A percentile compares a stretch with the other conserved stretches of the same genome.
These are phyloP conservation scores for Mesopsocus fuscifrons DNA, from an alignment of 2,888 invertebrate species.

Conservation along the genomic window DNA sequence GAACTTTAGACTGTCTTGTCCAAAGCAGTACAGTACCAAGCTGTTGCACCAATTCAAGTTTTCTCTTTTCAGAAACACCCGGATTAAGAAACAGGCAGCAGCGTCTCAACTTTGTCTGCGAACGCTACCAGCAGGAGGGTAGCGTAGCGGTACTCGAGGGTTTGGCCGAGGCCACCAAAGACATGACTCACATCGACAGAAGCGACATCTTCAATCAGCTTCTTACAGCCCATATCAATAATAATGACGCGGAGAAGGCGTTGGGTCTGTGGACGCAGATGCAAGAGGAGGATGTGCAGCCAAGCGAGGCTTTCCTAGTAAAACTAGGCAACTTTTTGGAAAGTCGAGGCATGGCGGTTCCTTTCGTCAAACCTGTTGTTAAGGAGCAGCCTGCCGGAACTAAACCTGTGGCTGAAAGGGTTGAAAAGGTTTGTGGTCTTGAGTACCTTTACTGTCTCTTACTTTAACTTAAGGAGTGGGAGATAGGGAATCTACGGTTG, in stretches of 20 bases:
- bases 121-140: slow-evolving; percentile 35
- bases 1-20: too few relatives aligned
- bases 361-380: slow-evolving; percentile 31
- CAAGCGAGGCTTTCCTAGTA: slow-evolving; percentile 45
- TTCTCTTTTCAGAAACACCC: slow-evolving; percentile 41
- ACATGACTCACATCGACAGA: slow-evolving; percentile 53
- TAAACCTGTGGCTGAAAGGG: too few relatives aligned
- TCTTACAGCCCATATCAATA: slow-evolving; percentile 44
- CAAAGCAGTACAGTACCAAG: too few relatives aligned
- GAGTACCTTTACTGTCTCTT: too few relatives aligned
- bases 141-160: slow-evolving; percentile 47
- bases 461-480: too few relatives aligned
- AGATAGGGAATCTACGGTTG: too few relatives aligned
- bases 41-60: too few relatives aligned
- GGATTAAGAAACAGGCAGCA: slow-evolving; percentile 49
- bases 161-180: slow-evolving; percentile 56
- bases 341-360: slow-evolving; percentile 41
- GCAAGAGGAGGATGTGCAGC: slow-evolving; percentile 62
- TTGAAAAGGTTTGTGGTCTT: too few relatives aligned
- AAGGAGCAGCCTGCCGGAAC: too few relatives aligned
- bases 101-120: slow-evolving; percentile 45
- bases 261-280: slow-evolving; percentile 61
- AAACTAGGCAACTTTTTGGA: slow-evolving; percentile 44
- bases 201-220: slow-evolving; percentile 56
- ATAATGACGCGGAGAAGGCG: slow-evolving; percentile 53